These are phyloP conservation scores for Ariopsis seemanni DNA, from an alignment of 2,113 vertebrate species.

Conservation along the genomic window DNA sequence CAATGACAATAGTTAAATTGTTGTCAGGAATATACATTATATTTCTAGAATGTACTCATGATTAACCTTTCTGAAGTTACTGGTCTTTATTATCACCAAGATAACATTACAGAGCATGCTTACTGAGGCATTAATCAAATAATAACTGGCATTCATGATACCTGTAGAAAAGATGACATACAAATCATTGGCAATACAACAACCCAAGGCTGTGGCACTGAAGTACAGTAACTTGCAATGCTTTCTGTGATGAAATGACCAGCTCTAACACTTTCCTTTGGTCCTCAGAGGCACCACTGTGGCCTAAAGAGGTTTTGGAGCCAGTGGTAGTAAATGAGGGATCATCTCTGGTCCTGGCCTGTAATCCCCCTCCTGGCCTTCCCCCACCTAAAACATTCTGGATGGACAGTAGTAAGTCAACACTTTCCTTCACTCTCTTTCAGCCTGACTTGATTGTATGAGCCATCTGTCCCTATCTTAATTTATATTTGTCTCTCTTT, in stretches of 20 bases:
- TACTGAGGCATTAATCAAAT: not conserved
- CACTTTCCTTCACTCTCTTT: not conserved
- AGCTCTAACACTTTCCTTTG: not conserved
- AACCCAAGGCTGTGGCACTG: not conserved
- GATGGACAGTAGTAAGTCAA: constrained; percentile 90
- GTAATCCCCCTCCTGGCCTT: constrained; percentile 91
- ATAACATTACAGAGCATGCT: not conserved
- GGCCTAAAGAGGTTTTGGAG: constrained; percentile 94
- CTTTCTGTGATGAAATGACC: not conserved
- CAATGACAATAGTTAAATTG: not conserved
- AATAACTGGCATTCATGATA: not conserved
- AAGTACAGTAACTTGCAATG: not conserved
- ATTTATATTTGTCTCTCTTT: not conserved
- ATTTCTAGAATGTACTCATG: not conserved
- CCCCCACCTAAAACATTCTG: constrained; percentile 93
- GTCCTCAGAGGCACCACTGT: constrained; percentile 87
- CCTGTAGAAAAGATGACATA: not conserved
- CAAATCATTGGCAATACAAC: not conserved
- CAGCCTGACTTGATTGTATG: not conserved
- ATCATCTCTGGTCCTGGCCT: constrained; percentile 79
- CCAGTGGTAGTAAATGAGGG: constrained; percentile 87
- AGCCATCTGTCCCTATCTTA: not conserved
- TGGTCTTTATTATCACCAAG: not conserved
- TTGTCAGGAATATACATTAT: not conserved
- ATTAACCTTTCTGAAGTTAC: not conserved